phyloP scores from a whole-genome alignment of 2,113 vertebrate genomes.

The Eurypyga helias region DNA sequence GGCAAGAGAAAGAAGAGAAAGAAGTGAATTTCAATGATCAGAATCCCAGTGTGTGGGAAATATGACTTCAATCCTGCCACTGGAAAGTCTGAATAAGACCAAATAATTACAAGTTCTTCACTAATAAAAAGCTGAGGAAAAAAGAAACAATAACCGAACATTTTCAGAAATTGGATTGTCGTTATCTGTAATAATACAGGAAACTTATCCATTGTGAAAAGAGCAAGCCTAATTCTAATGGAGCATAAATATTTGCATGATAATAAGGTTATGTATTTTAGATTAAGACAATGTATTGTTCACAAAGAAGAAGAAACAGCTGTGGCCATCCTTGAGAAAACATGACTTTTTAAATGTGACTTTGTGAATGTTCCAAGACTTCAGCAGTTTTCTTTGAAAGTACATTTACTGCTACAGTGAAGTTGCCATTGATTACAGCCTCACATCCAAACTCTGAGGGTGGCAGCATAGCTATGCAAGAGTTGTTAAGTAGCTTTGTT shows the following conservation, averaged over 20 bases:
- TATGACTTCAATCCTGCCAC: conserved; percentile 36
- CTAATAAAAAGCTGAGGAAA: conserved; percentile 23
- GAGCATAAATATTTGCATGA: conserved; percentile 57
- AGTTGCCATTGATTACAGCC: not conserved
- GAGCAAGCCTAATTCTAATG: conserved; percentile 20
- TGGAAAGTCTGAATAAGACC: conserved; percentile 50
- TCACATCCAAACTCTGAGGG: not conserved
- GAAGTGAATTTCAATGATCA: conserved; percentile 52
- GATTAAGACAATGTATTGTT: conserved; percentile 1
- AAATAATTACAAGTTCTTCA: conserved; percentile 32
- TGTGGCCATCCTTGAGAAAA: not conserved
- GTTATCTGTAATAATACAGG: conserved; percentile 49
- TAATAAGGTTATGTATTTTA: conserved; percentile 39
- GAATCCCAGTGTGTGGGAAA: conserved; percentile 43
- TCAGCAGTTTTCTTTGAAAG: not conserved
- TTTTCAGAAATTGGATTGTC: conserved; percentile 39
- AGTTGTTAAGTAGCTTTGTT: not conserved
- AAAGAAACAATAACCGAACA: conserved; percentile 44
- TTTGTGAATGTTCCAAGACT: not conserved
- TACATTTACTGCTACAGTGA: not conserved
- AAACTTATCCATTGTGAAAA: conserved; percentile 42
- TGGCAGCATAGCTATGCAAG: not conserved
- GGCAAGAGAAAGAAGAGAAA: conserved; percentile 41
- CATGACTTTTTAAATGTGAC: not conserved
- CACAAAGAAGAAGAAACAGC: not conserved